Evolutionary conservation across 2,888 invertebrate genomes (phyloP).

Genomic region (Perithous albicinctus): DNA sequence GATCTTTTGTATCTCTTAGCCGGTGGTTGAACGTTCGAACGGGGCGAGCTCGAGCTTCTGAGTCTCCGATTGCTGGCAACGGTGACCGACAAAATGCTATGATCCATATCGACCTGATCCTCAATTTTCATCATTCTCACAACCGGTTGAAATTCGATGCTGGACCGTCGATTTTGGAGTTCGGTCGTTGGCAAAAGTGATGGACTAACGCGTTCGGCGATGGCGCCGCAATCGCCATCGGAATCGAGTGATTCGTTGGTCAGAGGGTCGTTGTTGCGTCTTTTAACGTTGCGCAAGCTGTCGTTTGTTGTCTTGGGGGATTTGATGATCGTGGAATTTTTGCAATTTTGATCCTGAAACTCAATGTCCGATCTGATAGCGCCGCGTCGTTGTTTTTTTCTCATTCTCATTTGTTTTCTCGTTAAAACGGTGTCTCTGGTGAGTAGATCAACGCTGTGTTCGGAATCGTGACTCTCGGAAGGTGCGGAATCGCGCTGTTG

Average conservation of each 20-base stretch:
- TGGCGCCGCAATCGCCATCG: slow-evolving; percentile 74
- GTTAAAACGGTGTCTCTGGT: slow-evolving; percentile 53
- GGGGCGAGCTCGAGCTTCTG: slow-evolving; percentile 82
- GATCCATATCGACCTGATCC: slow-evolving; percentile 83
- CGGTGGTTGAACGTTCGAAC: slow-evolving; percentile 76
- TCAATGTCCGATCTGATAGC: slow-evolving; percentile 66
- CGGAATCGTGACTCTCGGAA: slow-evolving; percentile 52
- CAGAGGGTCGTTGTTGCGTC: slow-evolving; percentile 65
- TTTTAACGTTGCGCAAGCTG: slow-evolving; percentile 52
- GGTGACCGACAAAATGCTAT: slow-evolving; percentile 80
- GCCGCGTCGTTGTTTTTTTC: slow-evolving; percentile 72
- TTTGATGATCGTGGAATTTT: slow-evolving; percentile 58
- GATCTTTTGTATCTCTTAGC: slow-evolving; percentile 78
- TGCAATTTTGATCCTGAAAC: slow-evolving; percentile 77
- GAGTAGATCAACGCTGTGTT: slow-evolving; percentile 46
- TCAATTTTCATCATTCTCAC: slow-evolving; percentile 89
- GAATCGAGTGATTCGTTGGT: slow-evolving; percentile 73
- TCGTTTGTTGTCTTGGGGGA: slow-evolving; percentile 27
- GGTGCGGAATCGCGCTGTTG: slow-evolving; percentile 40
- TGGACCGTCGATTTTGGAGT: slow-evolving; percentile 80
- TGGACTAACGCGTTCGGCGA: slow-evolving; percentile 76
- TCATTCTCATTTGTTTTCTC: slow-evolving; percentile 61
- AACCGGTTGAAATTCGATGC: slow-evolving; percentile 87
- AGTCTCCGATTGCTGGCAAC: slow-evolving; percentile 82
- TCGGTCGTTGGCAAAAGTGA: slow-evolving; percentile 74